Base-by-base conservation (phyloP, 2,113 vertebrate genomes). In the Lophura nycthemera region DNA sequence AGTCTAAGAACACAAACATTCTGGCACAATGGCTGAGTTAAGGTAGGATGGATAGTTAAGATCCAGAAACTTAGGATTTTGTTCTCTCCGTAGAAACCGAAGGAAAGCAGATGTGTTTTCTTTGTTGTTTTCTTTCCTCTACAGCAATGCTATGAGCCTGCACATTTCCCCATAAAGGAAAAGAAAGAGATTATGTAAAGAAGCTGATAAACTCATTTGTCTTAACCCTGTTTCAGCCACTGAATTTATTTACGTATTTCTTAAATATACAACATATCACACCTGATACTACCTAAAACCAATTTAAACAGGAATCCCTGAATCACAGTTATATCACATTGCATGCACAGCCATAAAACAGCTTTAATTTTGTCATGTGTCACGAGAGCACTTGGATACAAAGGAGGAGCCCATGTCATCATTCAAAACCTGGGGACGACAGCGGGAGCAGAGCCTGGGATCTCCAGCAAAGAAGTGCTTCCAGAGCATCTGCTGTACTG, bases 321-420 rank as follows among this genome's bases (percentile, higher is more conserved):
- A 34, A 63, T 21, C 65, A 21, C 65, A 81, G 69, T 7, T 38
- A 38, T 10, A 38, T 38, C 38, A 38, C 38, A 38, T 25, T 2
- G 40, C 38, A 48, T 3, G 5, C 14, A 20, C 1, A 70, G 61
- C 66, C 57, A 24, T 10, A 60, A 59, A 65, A 3, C n/a, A 74
- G 29, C 3, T 0, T 61, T 30, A 50, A 9, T 47, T 64, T 12
- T 61, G 43, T 32, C 67, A 69, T 3, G 0, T 1, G 2, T 25
- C 50, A 13, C 4, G 25, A 69, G 60, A 89, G 63, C 45, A 59
- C 36, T 34, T 45, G 57, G 47, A 87, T 60, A 36, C 73, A 74
- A 42, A 89, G 47, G 34, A 89, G n/a, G 67, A 88, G 56, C 30
- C 43, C 21, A 66, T 45, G 47, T 22, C 38, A 60, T 20, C 29